Conservation (phyloP, 1,140 invertebrate genomes). For the Plodia interpunctella region DNA sequence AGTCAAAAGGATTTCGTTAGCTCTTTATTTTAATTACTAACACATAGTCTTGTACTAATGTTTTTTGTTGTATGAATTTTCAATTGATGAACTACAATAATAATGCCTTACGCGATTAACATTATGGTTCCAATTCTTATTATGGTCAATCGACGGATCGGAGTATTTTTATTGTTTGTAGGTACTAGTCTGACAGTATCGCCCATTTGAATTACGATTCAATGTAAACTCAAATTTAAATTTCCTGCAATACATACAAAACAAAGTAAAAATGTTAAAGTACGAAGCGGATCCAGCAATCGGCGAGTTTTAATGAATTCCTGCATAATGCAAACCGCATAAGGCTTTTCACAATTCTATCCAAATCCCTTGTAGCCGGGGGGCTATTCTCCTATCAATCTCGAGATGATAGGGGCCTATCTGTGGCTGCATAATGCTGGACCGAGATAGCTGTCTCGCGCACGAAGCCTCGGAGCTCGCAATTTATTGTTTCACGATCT, state of each 20-base stretch:
- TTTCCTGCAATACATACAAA: neutral
- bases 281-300: slow-evolving; percentile 14
- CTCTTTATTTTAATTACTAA: too few relatives aligned
- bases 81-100: too few relatives aligned
- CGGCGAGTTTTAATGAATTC: slow-evolving; percentile 36
- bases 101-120: too few relatives aligned
- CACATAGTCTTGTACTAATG: too few relatives aligned
- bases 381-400: slow-evolving; percentile 75
- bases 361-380: slow-evolving; percentile 57
- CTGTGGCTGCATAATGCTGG: slow-evolving; percentile 65
- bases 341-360: slow-evolving; percentile 51
- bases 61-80: too few relatives aligned
- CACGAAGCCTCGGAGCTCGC: slow-evolving; percentile 74
- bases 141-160: too few relatives aligned
- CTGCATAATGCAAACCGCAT: slow-evolving; percentile 38
- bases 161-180: too few relatives aligned
- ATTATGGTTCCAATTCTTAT: too few relatives aligned
- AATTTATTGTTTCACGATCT: slow-evolving; percentile 77
- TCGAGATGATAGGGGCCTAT: slow-evolving; percentile 70
- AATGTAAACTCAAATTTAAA: neutral
- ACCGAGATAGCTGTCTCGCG: slow-evolving; percentile 68
- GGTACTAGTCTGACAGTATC: too few relatives aligned
- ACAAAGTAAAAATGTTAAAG: slow-evolving; percentile 7
- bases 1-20: too few relatives aligned
- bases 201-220: neutral